Evolutionary conservation across 2,888 invertebrate genomes (phyloP).

Genomic region (Laothoe populi): DNA sequence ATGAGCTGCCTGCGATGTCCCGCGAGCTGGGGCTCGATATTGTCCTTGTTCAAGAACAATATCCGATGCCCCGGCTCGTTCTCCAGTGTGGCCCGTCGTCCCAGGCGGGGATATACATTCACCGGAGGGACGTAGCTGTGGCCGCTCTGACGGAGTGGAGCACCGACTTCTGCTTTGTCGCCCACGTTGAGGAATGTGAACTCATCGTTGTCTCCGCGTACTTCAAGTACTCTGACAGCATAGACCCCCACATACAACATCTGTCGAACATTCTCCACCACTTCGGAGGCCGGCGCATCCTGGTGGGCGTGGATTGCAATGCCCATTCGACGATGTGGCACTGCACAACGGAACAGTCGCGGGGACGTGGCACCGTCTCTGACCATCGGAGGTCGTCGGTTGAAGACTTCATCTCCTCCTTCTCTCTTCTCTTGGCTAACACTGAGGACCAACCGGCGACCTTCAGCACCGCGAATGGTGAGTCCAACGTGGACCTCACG

Average conservation of each 20-base stretch:
- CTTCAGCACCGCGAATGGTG: constrained; percentile 18
- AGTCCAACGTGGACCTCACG: constrained; percentile 24
- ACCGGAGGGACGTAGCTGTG: too few relatives aligned
- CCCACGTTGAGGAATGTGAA: neutral
- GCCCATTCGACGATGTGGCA: constrained; percentile 46
- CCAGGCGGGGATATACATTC: too few relatives aligned
- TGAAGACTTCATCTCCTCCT: neutral
- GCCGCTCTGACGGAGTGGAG: too few relatives aligned
- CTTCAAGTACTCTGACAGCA: neutral
- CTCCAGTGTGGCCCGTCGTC: too few relatives aligned
- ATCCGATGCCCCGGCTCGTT: too few relatives aligned
- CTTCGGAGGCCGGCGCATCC: neutral
- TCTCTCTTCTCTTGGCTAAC: neutral
- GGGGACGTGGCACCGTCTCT: constrained; percentile 32
- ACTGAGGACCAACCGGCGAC: constrained; percentile 26
- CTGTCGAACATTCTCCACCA: constrained; percentile 2
- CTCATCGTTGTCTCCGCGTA: neutral
- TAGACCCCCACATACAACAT: too few relatives aligned
- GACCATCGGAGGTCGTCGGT: neutral
- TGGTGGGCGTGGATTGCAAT: constrained; percentile 41
- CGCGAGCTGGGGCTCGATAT: too few relatives aligned
- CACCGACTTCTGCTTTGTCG: neutral
- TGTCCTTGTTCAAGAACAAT: too few relatives aligned
- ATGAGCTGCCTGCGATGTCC: too few relatives aligned
- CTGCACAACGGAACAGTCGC: constrained; percentile 29